These are phyloP conservation scores for Gallinago undulata DNA, from an alignment of 2,113 vertebrate species.

Conservation along the genomic window DNA sequence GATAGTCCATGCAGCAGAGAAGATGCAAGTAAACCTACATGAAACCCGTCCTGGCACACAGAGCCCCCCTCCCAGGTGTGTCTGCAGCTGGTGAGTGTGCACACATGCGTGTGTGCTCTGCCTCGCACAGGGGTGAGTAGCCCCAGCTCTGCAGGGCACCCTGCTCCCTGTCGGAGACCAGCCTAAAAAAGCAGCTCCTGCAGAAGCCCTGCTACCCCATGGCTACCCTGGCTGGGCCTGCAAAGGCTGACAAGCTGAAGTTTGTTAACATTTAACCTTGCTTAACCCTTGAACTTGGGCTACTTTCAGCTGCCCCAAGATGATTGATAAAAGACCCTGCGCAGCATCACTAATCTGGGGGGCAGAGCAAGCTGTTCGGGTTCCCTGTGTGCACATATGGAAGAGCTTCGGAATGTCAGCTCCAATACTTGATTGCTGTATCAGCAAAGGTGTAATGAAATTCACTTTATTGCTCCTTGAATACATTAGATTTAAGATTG, in stretches of 20 bases:
- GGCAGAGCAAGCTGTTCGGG: not conserved
- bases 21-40: not conserved
- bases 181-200: not conserved
- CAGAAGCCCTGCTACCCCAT: fast-evolving
- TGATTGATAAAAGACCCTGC: not conserved
- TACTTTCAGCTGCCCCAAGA: not conserved
- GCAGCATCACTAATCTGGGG: not conserved
- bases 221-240: not conserved
- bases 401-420: conserved; percentile 55
- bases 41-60: no score
- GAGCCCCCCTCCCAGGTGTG: not conserved
- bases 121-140: fast-evolving
- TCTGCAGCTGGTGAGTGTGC: not conserved
- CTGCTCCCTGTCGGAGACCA: fast-evolving
- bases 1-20: fast-evolving
- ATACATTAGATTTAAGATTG: not conserved
- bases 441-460: conserved; percentile 58
- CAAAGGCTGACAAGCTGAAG: not conserved
- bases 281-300: conserved; percentile 20
- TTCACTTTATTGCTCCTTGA: conserved; percentile 60
- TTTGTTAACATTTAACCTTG: conserved; percentile 31
- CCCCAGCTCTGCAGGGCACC: not conserved
- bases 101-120: not conserved
- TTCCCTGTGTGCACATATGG: conserved; percentile 18
- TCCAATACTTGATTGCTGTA: conserved; percentile 19